Evolutionary conservation across 1,140 invertebrate genomes (phyloP), one percentile per base, ranked within the genome.

Genomic region (Pygmarrhopalites habei): DNA sequence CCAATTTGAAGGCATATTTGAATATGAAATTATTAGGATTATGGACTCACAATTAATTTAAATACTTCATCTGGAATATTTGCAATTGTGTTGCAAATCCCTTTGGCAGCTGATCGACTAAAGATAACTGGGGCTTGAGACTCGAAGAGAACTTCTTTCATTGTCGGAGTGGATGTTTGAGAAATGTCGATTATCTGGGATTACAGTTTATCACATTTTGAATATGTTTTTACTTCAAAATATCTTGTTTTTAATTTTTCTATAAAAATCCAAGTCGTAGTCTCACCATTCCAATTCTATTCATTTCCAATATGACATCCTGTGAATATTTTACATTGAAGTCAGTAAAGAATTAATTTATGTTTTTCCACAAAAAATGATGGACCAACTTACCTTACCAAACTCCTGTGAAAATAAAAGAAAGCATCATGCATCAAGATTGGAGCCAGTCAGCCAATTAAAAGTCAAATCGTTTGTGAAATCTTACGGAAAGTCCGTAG

Each of bases 141-240:
- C 2, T 72, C 60, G 1, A 58, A 57, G 14, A 82, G 61, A 28
- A 75, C 74, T 49, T 78, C 77, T 5, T 71, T 62, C 75, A 80
- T 78, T 0, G 79, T 78, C n/a, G 71, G 62, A 21, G 73, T 69
- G 1, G 78, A 76, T 2, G 77, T 74, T 68, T 81, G 79, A 4
- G 78, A 75, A 46, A 81, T 70, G 64, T 82, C 80, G 3, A 82
- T 75, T n/a, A n/a, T n/a, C n/a, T n/a, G n/a, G n/a, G n/a, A n/a
- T n/a, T n/a, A n/a, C n/a, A n/a, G n/a, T n/a, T n/a, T n/a, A n/a
- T n/a, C n/a, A n/a, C n/a, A n/a, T n/a, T n/a, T n/a, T n/a, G n/a
- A n/a, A n/a, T n/a, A n/a, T n/a, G n/a, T n/a, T n/a, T n/a, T n/a
- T n/a, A n/a, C n/a, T n/a, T n/a, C n/a, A n/a, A n/a, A n/a, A n/a